phyloP scores from a whole-genome alignment of 2,113 vertebrate genomes.

The Sceloporus undulatus region DNA sequence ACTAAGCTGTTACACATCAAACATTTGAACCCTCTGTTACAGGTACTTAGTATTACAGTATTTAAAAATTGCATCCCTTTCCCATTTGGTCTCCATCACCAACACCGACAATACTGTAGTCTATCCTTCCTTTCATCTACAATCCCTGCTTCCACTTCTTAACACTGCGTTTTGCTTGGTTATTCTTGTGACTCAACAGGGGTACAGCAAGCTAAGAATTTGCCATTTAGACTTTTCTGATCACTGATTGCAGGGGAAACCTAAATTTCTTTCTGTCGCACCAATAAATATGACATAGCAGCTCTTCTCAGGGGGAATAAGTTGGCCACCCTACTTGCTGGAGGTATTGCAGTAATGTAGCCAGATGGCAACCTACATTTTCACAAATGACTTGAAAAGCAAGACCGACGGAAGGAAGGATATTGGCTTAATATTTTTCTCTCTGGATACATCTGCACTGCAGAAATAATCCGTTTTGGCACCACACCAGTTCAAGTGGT shows the following conservation, averaged over 20 bases:
- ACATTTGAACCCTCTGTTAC: neutral
- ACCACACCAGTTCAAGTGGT: too few species aligned
- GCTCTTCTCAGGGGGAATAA: neutral
- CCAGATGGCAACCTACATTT: neutral
- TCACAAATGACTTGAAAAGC: neutral
- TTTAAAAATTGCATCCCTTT: too few species aligned
- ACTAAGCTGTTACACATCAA: neutral
- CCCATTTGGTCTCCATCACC: neutral
- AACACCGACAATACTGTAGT: neutral
- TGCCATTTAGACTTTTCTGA: neutral
- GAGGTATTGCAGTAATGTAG: neutral
- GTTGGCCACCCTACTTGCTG: neutral
- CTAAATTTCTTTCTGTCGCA: neutral
- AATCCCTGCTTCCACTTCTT: neutral
- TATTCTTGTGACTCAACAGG: neutral
- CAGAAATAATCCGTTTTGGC: too few species aligned
- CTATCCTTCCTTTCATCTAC: neutral
- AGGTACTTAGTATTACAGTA: neutral
- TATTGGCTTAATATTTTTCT: neutral
- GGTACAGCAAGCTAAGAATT: neutral
- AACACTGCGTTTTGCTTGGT: neutral
- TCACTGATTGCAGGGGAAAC: neutral
- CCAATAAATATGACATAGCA: neutral
- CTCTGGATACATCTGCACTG: neutral
- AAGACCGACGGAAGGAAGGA: neutral